A percentile compares a stretch with the other conserved stretches of the same genome.
These are phyloP conservation scores for Protonemura montana DNA, from an alignment of 2,888 invertebrate species.

Conservation along the genomic window DNA sequence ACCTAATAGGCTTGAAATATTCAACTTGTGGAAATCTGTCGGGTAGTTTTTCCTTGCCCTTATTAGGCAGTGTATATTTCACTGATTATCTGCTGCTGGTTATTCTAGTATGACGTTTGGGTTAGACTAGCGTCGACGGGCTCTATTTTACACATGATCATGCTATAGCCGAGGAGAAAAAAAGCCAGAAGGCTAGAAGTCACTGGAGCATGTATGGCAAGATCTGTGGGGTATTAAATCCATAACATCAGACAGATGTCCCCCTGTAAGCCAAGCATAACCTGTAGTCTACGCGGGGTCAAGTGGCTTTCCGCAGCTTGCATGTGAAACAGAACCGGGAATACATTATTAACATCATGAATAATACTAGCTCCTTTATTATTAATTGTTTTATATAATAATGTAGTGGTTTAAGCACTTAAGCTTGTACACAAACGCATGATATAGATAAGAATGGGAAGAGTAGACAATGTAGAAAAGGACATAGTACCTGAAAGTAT, in stretches of 20 bases:
- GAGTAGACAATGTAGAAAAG: background rate
- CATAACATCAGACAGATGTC: constrained; percentile 38
- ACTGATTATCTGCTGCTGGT: background rate
- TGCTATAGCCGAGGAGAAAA: background rate
- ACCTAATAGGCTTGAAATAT: background rate
- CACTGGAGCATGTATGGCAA: constrained; percentile 1
- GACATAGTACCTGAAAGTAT: background rate
- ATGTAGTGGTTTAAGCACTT: constrained; percentile 31
- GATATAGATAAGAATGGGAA: constrained; percentile 21
- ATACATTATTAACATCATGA: constrained; percentile 30
- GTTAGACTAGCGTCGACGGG: background rate
- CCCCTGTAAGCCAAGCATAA: constrained; percentile 36
- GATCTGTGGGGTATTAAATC: constrained; percentile 10
- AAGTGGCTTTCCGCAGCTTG: constrained; percentile 40
- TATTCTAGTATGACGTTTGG: background rate
- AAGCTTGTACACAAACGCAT: constrained; percentile 27
- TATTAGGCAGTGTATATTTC: background rate
- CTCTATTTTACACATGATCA: background rate
- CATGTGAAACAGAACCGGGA: constrained; percentile 33
- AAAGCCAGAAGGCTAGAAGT: background rate
- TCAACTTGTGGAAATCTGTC: background rate
- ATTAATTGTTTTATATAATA: constrained; percentile 36
- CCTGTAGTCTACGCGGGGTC: constrained; percentile 28
- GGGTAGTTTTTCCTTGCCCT: background rate
- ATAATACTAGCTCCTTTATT: constrained; percentile 27